Conservation (phyloP, 2,888 invertebrate genomes). For the Cacoxenus indagator region DNA sequence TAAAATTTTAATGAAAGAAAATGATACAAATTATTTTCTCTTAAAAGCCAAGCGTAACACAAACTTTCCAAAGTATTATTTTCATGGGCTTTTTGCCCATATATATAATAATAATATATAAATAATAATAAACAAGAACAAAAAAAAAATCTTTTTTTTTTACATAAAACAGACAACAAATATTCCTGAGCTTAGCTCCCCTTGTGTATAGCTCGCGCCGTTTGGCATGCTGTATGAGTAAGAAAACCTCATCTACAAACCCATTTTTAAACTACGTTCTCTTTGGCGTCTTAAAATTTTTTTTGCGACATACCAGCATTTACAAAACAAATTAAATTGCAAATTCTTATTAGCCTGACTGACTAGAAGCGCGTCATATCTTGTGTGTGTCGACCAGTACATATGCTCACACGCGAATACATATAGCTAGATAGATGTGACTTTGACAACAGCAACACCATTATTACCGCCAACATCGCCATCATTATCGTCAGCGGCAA, state of each 20-base stretch:
- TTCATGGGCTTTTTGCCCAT: too few relatives aligned
- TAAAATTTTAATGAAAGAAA: background rate
- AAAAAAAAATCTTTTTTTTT: background rate
- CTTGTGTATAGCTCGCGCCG: background rate
- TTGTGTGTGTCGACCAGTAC: too few relatives aligned
- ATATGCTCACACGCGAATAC: too few relatives aligned
- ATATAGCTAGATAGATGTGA: too few relatives aligned
- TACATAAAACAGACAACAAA: background rate
- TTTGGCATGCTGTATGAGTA: background rate
- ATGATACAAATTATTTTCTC: background rate
- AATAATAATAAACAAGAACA: background rate
- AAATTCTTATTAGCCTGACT: constrained; percentile 1
- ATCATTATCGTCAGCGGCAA: background rate
- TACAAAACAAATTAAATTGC: background rate
- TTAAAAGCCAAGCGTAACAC: background rate
- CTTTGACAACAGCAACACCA: too few relatives aligned
- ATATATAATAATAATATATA: background rate
- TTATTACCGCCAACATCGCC: too few relatives aligned
- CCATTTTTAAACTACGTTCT: background rate
- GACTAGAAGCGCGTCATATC: too few relatives aligned
- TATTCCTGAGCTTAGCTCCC: background rate
- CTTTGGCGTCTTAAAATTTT: background rate
- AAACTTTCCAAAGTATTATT: background rate
- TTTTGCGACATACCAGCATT: background rate
- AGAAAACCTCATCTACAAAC: background rate